Evolutionary conservation across 2,113 vertebrate genomes (phyloP).

Genomic region (Promerops cafer): DNA sequence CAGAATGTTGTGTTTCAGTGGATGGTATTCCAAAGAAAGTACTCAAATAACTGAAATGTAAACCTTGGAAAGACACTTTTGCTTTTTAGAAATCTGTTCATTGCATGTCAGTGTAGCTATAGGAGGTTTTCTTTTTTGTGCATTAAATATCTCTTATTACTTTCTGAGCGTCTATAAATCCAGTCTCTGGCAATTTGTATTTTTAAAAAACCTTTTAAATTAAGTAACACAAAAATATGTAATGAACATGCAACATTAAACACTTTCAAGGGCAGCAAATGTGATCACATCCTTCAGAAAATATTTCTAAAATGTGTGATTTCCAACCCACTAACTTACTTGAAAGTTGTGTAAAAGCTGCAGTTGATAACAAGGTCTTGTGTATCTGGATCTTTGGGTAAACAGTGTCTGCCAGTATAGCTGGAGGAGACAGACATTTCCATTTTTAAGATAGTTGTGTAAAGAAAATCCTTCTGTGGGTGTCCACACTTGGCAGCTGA

Average conservation of each 20-base stretch:
- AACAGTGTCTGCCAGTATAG: not conserved
- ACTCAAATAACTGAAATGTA: not conserved
- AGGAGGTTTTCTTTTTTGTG: not conserved
- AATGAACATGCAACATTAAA: not conserved
- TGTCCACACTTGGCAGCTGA: not conserved
- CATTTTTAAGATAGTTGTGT: not conserved
- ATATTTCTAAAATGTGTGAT: not conserved
- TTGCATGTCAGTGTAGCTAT: not conserved
- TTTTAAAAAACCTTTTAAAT: not conserved
- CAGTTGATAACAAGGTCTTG: not conserved
- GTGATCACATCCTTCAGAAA: slow-evolving; percentile 6
- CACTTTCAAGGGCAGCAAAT: not conserved
- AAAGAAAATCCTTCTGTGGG: not conserved
- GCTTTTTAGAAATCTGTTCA: not conserved
- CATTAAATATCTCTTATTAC: not conserved
- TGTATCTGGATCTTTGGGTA: not conserved
- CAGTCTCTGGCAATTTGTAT: not conserved
- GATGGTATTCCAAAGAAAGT: not conserved
- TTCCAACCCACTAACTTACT: not conserved
- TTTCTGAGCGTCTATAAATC: not conserved
- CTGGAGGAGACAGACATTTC: not conserved
- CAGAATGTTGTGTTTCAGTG: not conserved
- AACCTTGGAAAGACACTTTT: not conserved
- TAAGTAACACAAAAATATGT: slow-evolving; percentile 8
- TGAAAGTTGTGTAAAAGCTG: not conserved